These are phyloP conservation scores for Channa striata DNA, from an alignment of 2,797 vertebrate species.

Conservation along the genomic window DNA sequence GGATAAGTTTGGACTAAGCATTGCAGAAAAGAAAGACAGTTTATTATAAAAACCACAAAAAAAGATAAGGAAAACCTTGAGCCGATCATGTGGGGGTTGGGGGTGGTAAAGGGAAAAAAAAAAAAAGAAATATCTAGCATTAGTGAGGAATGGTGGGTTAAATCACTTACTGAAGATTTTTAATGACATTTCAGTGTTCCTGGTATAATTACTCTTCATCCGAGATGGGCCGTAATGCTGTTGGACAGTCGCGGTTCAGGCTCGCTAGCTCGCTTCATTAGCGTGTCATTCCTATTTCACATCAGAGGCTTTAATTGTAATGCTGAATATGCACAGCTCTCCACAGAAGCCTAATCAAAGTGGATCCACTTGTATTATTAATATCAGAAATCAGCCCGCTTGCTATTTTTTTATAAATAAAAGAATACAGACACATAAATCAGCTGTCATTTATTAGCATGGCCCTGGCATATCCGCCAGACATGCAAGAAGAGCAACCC, in stretches of 20 bases:
- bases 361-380: conserved; percentile 99
- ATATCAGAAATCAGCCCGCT: conserved; percentile 99
- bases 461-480: conserved; percentile 98
- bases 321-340: conserved; percentile 99
- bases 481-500: conserved; percentile 89
- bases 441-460: conserved; percentile 99
- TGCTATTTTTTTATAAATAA: conserved; percentile 99
- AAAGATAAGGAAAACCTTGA: conserved; percentile 42
- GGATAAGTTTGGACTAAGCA: conserved; percentile 86
- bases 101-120: conserved; percentile 40
- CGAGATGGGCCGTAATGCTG: conserved; percentile 99
- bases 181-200: conserved; percentile 99
- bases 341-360: conserved; percentile 99
- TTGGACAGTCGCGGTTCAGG: conserved; percentile 99
- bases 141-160: conserved; percentile 97
- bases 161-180: conserved; percentile 99
- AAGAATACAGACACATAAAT: conserved; percentile 99
- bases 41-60: neutral
- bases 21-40: conserved; percentile 60
- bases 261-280: conserved; percentile 99
- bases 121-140: conserved; percentile 83
- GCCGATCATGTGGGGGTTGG: conserved; percentile 57
- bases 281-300: conserved; percentile 99
- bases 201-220: conserved; percentile 99
- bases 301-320: conserved; percentile 99